Base-by-base conservation (phyloP, 2,888 invertebrate genomes). In the Agrotis ipsilon region DNA sequence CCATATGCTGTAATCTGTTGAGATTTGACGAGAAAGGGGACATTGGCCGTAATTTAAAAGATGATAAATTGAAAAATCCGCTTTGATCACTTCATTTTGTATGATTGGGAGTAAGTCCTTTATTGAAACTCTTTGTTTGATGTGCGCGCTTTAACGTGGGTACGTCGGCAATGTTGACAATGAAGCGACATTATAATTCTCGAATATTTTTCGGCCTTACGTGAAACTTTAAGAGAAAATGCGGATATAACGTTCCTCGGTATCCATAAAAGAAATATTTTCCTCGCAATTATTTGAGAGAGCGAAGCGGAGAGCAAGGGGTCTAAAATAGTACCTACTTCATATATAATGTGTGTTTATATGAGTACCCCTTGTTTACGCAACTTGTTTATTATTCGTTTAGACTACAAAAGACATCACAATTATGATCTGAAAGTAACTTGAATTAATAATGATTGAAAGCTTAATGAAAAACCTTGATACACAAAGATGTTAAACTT, bases 191-290 rank as follows among this genome's bases (percentile, higher is more conserved):
- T 73, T 62, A 80, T 68, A 80, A 76, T 68, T 57, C 39, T 19
- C 21, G 52, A 75, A 78, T 66, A 61, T 68, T 32, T 78, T 72
- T 71, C 59, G 52, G 68, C 72, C 52, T 46, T 69, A 63, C 48
- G 48, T 49, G 52, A 66, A 72, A 63, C 70, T 70, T 78, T 72
- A 60, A 75, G 73, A 74, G 77, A 70, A 76, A 71, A 81, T 72
- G 66, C 65, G 77, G 64, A 79, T 74, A 74, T 73, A 72, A 75
- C 69, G 60, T 78, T 69, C 73, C 60, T 58, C 73, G 63, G 71
- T 80, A 71, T 74, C 71, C 78, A 76, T 81, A 83, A 83, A 78
- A 83, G 66, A 76, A 81, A 84, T 83, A 81, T 84, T 81, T 84
- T 67, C 73, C 60, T 66, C 71, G 43, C 71, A 81, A 75, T 80